Base-by-base conservation (phyloP, 2,113 vertebrate species). In the Mystacornis crossleyi region DNA sequence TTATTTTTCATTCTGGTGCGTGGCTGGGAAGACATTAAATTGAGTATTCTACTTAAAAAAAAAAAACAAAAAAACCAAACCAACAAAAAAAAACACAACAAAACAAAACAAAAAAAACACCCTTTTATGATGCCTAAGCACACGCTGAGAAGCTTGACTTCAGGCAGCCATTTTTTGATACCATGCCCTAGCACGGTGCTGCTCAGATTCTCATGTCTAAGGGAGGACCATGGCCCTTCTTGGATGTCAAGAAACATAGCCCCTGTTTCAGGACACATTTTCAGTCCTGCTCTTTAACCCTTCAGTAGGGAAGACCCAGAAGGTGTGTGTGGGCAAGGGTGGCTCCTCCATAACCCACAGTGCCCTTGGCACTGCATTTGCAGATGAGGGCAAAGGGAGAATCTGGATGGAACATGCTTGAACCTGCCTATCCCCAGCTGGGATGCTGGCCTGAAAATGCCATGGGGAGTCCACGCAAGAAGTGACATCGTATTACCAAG, bases 1-100 rank as follows among this genome's bases (percentile, higher is more conserved):
- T 54, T 73, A 50, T 66, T 92, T 96, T 93, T 86, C 54, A 78
- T 93, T 83, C 55, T 95, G 64, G 38, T 82, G 42, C 47, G 38
- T 83, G 47, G 34, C 62, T 70, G 38, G 45, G 51, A 86, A 93
- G 74, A 51, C 18, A 92, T 62, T 28, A 38, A 31, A 33, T 47
- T 34, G 83, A 51, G 38, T 62, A 80, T 8, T 50, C 23, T 34
- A 25, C n/a, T n/a, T n/a, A n/a, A n/a, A n/a, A n/a, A n/a, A n/a
- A n/a, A n/a, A n/a, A n/a, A n/a, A n/a, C n/a, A n/a, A n/a, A n/a
- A n/a, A n/a, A n/a, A n/a, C n/a, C n/a, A n/a, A n/a, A n/a, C n/a
- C n/a, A n/a, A n/a, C n/a, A n/a, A n/a, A n/a, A n/a, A n/a, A n/a
- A n/a, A n/a, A n/a, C n/a, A n/a, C n/a, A n/a, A n/a, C n/a, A n/a